These are phyloP conservation scores for Crotalus tigris DNA, from an alignment of 2,113 vertebrate genomes.

Conservation along the genomic window DNA sequence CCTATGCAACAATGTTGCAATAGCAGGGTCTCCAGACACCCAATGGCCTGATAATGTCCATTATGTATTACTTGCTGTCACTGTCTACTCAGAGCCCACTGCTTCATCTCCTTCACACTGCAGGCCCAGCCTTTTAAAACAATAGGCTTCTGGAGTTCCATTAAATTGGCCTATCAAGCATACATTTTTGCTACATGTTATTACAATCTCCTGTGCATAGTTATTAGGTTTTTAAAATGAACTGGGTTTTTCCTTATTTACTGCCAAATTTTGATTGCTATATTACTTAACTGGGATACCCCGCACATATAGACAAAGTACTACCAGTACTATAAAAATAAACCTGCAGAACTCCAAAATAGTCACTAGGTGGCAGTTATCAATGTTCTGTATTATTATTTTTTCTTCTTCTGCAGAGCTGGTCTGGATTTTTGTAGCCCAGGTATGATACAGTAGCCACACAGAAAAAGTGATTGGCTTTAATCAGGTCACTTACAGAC, in stretches of 20 bases:
- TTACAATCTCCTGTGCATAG: background rate
- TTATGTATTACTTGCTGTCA: background rate
- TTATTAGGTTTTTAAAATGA: background rate
- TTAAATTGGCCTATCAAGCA: background rate
- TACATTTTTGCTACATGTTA: background rate
- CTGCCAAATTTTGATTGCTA: background rate
- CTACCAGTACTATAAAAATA: background rate
- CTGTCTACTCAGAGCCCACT: background rate
- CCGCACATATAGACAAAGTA: background rate
- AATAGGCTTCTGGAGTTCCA: rapidly evolving
- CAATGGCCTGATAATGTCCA: background rate
- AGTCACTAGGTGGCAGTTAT: background rate
- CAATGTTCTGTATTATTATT: background rate
- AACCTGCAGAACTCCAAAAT: background rate
- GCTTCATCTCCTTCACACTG: background rate
- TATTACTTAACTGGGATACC: too few species aligned
- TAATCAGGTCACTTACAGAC: background rate
- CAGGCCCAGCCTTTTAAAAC: background rate
- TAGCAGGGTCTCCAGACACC: background rate
- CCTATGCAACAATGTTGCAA: background rate
- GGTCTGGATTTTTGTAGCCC: background rate
- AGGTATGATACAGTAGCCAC: background rate
- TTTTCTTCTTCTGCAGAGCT: background rate
- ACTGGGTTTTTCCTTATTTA: background rate
- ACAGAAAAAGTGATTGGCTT: background rate